These are phyloP conservation scores for Pharmacophagus antenor DNA, from an alignment of 2,888 invertebrate genomes.

Conservation along the genomic window DNA sequence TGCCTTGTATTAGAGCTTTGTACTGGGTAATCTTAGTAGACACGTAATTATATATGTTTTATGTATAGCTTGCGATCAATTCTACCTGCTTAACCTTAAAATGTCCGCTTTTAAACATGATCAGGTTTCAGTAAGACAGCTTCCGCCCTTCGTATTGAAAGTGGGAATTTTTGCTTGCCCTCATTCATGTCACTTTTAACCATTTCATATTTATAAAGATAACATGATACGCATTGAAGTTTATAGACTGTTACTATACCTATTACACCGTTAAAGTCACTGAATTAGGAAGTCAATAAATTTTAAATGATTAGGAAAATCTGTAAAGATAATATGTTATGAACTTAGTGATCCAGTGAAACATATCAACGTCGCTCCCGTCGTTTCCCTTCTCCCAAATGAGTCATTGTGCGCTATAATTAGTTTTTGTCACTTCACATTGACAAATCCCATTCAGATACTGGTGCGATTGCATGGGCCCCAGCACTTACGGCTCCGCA, in stretches of 20 bases:
- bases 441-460: slow-evolving; percentile 73
- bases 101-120: neutral
- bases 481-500: slow-evolving; percentile 61
- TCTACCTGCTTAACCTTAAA: slow-evolving; percentile 12
- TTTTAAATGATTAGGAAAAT: neutral
- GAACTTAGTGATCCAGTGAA: slow-evolving; percentile 9
- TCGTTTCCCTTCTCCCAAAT: slow-evolving; percentile 52
- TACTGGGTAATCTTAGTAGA: neutral
- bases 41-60: neutral
- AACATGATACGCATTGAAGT: neutral
- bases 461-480: slow-evolving; percentile 57
- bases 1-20: too few relatives aligned
- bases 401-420: slow-evolving; percentile 73
- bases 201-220: neutral
- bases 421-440: slow-evolving; percentile 80
- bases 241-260: too few relatives aligned
- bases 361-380: slow-evolving; percentile 53
- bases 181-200: neutral
- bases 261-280: too few relatives aligned
- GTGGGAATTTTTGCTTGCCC: neutral
- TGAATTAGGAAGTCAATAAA: neutral
- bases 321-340: neutral
- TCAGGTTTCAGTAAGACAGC: neutral
- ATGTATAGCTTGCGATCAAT: neutral
- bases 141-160: slow-evolving; percentile 1